Evolutionary conservation across 2,888 invertebrate genomes (phyloP).

Genomic region (Sminthurinus aureus): DNA sequence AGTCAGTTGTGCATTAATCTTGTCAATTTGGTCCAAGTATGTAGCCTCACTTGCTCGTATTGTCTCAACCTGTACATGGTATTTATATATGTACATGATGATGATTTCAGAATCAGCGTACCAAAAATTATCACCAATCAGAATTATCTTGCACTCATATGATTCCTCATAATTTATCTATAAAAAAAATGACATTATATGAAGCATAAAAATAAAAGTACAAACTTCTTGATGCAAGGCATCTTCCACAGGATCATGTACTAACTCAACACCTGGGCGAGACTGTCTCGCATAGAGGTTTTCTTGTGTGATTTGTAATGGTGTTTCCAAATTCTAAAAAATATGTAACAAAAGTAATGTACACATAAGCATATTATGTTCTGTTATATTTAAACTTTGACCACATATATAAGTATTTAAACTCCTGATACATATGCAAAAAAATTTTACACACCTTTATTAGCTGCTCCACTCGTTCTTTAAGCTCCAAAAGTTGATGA

Average conservation of each 20-base stretch:
- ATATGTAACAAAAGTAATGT: too few relatives aligned
- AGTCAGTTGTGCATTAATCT: slow-evolving; percentile 50
- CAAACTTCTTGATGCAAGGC: slow-evolving; percentile 80
- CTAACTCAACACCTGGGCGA: slow-evolving; percentile 85
- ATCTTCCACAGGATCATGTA: slow-evolving; percentile 89
- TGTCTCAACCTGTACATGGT: slow-evolving; percentile 49
- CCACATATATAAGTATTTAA: too few relatives aligned
- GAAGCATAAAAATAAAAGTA: background rate
- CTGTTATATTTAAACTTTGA: too few relatives aligned
- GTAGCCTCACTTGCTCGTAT: slow-evolving; percentile 51
- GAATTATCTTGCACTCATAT: too few relatives aligned
- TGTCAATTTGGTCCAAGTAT: slow-evolving; percentile 47
- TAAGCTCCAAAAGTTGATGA: slow-evolving; percentile 55
- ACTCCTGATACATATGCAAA: too few relatives aligned
- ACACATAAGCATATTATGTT: background rate
- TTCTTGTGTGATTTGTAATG: slow-evolving; percentile 91
- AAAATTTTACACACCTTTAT: slow-evolving; percentile 44
- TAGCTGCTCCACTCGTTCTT: slow-evolving; percentile 54
- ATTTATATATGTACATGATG: too few relatives aligned
- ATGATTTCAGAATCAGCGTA: too few relatives aligned
- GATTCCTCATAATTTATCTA: too few relatives aligned
- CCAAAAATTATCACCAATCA: too few relatives aligned
- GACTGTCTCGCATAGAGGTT: slow-evolving; percentile 92
- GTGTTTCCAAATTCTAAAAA: slow-evolving; percentile 86
- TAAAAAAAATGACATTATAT: too few relatives aligned